Evolutionary conservation across 2,888 invertebrate species (phyloP).

Genomic region (Liopterus haemorrhoidalis): DNA sequence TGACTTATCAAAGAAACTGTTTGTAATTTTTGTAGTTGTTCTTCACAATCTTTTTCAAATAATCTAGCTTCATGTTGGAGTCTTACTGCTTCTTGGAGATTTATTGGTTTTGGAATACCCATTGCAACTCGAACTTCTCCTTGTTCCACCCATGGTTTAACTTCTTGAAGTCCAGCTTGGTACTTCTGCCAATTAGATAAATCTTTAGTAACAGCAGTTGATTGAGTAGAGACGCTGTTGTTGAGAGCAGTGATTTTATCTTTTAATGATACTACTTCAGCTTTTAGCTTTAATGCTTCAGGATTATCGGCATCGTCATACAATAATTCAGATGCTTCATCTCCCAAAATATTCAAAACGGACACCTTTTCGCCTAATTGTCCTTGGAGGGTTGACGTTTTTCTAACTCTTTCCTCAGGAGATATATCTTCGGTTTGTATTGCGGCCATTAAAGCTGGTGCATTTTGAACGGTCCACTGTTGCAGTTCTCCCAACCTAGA

Average conservation of each 20-base stretch:
- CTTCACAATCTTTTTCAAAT: conserved; percentile 72
- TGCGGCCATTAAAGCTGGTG: conserved; percentile 67
- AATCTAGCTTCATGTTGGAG: conserved; percentile 65
- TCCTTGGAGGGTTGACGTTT: conserved; percentile 67
- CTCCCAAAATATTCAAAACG: conserved; percentile 60
- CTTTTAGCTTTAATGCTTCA: conserved; percentile 68
- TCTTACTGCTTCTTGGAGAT: conserved; percentile 74
- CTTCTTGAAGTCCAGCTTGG: conserved; percentile 68
- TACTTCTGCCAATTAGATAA: conserved; percentile 80
- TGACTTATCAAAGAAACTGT: conserved; percentile 68
- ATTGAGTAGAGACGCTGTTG: conserved; percentile 68
- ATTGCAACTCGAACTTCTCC: conserved; percentile 74
- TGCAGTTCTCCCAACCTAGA: conserved; percentile 68
- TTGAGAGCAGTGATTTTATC: conserved; percentile 71
- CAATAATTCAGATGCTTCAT: conserved; percentile 69
- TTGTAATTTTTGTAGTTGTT: conserved; percentile 68
- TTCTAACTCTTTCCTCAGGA: conserved; percentile 75
- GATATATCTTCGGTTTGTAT: conserved; percentile 71
- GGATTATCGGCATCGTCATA: conserved; percentile 58
- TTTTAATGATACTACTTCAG: conserved; percentile 69
- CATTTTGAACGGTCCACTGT: conserved; percentile 74
- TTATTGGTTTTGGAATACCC: conserved; percentile 67
- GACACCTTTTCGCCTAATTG: conserved; percentile 72
- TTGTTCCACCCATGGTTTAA: conserved; percentile 84
- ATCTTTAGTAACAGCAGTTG: conserved; percentile 69